These are phyloP conservation scores for Notothenia coriiceps DNA, from an alignment of 2,113 vertebrate genomes.

Conservation along the genomic window DNA sequence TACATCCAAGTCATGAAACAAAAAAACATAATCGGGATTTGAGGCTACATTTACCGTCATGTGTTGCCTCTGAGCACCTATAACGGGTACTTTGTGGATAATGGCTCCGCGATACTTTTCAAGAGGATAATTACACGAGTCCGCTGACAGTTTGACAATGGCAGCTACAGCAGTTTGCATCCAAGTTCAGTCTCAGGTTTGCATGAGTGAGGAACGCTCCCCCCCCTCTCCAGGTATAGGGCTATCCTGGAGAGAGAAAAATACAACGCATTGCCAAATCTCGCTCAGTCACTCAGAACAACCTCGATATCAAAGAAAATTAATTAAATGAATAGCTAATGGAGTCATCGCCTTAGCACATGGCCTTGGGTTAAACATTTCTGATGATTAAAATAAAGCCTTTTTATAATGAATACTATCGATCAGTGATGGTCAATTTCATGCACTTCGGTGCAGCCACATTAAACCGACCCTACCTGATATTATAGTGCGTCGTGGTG, in stretches of 20 bases:
- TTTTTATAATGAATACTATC: background rate
- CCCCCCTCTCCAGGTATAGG: constrained; percentile 41
- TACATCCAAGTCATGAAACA: constrained; percentile 66
- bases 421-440: background rate
- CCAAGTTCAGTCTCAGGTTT: constrained; percentile 79
- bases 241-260: constrained; percentile 56
- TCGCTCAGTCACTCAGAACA: constrained; percentile 28
- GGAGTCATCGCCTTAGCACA: constrained; percentile 31
- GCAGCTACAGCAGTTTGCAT: constrained; percentile 73
- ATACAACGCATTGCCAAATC: constrained; percentile 61
- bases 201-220: constrained; percentile 50
- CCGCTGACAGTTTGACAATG: constrained; percentile 79
- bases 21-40: constrained; percentile 73
- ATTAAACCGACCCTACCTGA: constrained; percentile 17
- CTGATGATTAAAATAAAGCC: background rate
- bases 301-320: constrained; percentile 1
- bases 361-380: background rate
- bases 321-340: background rate
- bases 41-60: constrained; percentile 61
- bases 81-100: constrained; percentile 73
- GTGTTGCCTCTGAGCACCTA: constrained; percentile 71
- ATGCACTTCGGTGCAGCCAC: background rate
- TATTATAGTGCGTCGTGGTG: constrained; percentile 24
- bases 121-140: constrained; percentile 81
- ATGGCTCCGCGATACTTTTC: constrained; percentile 72